A percentile compares a stretch with the other conserved stretches of the same genome.
Evolutionary conservation across 2,113 vertebrate species (phyloP).

Genomic region (Cairina moschata): DNA sequence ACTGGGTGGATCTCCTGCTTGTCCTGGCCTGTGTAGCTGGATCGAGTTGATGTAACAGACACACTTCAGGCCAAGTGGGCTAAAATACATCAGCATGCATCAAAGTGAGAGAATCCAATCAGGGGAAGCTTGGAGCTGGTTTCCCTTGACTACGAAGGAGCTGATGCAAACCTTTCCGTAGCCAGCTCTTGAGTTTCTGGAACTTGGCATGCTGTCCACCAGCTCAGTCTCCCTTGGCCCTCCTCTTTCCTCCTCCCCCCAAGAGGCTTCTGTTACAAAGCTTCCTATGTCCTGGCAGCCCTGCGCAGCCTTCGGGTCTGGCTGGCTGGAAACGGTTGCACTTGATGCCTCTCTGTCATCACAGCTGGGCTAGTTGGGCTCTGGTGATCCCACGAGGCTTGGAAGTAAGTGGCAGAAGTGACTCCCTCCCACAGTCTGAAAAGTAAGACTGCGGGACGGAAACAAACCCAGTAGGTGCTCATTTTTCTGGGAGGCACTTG

Average conservation of each 20-base stretch:
- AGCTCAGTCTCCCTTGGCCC: neutral
- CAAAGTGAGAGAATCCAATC: neutral
- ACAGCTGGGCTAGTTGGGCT: neutral
- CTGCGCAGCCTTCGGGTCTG: neutral
- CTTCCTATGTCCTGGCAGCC: neutral
- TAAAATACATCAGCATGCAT: neutral
- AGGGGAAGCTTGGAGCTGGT: neutral
- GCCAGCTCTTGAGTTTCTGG: neutral
- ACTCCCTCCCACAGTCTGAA: neutral
- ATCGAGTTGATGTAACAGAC: neutral
- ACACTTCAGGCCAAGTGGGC: neutral
- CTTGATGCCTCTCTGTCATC: neutral
- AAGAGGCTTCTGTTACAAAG: neutral
- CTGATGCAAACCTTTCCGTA: neutral
- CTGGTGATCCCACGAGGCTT: neutral
- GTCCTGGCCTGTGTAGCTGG: neutral
- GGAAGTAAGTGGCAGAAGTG: neutral
- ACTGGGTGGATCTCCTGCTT: neutral
- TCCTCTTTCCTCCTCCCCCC: neutral
- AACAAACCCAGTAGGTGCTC: neutral
- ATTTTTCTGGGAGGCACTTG: neutral
- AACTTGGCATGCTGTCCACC: slow-evolving; percentile 5
- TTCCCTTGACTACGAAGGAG: neutral
- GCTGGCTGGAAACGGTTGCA: neutral
- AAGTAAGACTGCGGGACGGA: neutral